Evolutionary conservation across 1,140 invertebrate genomes (phyloP).

Genomic region (Hylaeus volcanicus): DNA sequence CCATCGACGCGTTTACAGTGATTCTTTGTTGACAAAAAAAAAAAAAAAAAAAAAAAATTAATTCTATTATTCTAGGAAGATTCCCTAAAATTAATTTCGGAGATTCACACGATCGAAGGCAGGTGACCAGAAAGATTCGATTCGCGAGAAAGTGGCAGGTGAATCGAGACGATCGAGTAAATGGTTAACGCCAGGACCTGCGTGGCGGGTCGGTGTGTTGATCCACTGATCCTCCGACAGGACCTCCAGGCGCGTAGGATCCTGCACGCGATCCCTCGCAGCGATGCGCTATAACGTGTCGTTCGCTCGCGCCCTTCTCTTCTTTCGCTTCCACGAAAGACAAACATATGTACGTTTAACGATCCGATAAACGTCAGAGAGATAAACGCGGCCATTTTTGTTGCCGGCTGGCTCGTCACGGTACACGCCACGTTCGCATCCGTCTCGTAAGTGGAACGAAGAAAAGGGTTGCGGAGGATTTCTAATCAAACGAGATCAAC

Average conservation of each 20-base stretch:
- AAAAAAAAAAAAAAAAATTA: too few relatives aligned
- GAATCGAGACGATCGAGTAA: not conserved
- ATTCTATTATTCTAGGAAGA: too few relatives aligned
- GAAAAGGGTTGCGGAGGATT: not conserved
- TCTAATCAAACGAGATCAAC: too few relatives aligned
- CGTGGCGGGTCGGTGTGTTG: slow-evolving; percentile 32
- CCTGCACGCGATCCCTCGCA: slow-evolving; percentile 57
- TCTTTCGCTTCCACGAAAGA: slow-evolving; percentile 55
- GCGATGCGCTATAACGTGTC: slow-evolving; percentile 58
- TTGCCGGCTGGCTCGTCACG: not conserved
- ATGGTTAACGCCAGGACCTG: slow-evolving; percentile 7
- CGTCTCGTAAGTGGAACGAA: not conserved
- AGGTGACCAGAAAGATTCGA: not conserved
- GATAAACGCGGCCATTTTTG: slow-evolving; percentile 50
- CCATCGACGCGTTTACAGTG: too few relatives aligned
- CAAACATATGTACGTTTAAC: slow-evolving; percentile 57
- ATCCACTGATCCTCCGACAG: slow-evolving; percentile 59
- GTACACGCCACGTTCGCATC: not conserved
- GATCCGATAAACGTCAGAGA: slow-evolving; percentile 53
- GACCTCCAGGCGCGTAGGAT: slow-evolving; percentile 60
- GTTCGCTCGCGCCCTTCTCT: slow-evolving; percentile 30
- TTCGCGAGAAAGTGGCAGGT: not conserved
- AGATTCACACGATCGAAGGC: too few relatives aligned
- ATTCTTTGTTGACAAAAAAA: too few relatives aligned
- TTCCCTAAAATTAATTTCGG: too few relatives aligned